Evolutionary conservation across 2,113 vertebrate genomes (phyloP), one percentile per base, ranked within the genome.

Genomic region (Amphiprion percula): DNA sequence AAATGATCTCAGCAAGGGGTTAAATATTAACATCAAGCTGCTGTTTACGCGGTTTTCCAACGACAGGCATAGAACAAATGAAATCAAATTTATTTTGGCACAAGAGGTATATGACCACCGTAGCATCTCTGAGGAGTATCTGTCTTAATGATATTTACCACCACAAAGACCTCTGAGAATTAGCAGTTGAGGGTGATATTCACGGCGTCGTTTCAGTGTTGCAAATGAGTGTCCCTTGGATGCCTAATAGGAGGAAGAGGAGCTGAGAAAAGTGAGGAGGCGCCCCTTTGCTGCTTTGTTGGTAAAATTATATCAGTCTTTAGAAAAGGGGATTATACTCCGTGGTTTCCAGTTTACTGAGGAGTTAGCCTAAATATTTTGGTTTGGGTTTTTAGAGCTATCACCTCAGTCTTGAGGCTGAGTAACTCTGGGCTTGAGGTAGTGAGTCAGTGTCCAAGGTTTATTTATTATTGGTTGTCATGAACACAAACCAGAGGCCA

Each of bases 71-170:
- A 26, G 84, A 88, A 78, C 71, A 90, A 90, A 90, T 84, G 79
- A 89, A 93, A 91, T 91, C 90, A 88, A 90, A 87, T 84, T 85
- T 68, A 56, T 88, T 90, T 87, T 86, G 87, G 82, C 76, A 72
- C 82, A 65, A 86, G 88, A 92, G 80, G 82, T 88, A 82, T 90
- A 75, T 90, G 86, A 93, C 92, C 88, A 86, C 91, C 82, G 58
- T 52, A 37, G 86, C 85, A 93, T 94, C 95, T 95, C 93, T 21
- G 67, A 94, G 94, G 94, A 95, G 89, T 86, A 91, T 88, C 92
- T 94, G 94, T 94, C 94, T 90, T 94, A 92, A 94, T 95, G 94
- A 95, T 95, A 95, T 93, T 94, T 95, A 89, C 77, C 78, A 63
- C 86, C 85, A 85, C 79, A 64, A 74, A 94, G 87, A 84, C 93